Base-by-base conservation (phyloP, 2,888 invertebrate genomes). In the Trissolcus japonicus region DNA sequence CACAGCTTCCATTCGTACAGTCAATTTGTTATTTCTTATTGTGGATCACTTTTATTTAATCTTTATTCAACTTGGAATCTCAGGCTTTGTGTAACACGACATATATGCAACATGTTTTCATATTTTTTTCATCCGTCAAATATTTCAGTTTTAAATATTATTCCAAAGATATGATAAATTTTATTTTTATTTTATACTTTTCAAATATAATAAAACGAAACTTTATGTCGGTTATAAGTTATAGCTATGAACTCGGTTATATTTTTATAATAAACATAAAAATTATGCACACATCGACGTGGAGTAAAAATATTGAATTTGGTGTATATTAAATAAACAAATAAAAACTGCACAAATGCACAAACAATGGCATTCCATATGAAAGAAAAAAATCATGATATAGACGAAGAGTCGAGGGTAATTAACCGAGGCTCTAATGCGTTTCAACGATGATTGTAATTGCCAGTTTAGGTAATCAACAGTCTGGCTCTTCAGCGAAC, bases 381-480 rank as follows among this genome's bases (percentile, higher is more conserved):
- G 13, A 57, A 53, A 71, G 63, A 63, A 41, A 62, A 71, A 41
- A 50, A 62, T 35, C 35, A 63, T 61, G 35, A 51, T 35, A 21
- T 3, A 14, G 48, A n/a, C 21, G 54, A 69, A 61, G 35, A 29
- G 43, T 61, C 48, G 25, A 6, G 66, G 62, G 48, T 66, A 67
- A 68, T 72, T 65, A 46, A 69, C 25, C 16, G 40, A 53, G 43
- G 19, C 60, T 65, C 63, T 73, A 68, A 69, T 67, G 65, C 51
- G 43, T 25, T 55, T 59, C 43, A 72, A 67, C 62, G 56, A 74
- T 51, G 53, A 57, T 71, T 41, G 66, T 71, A 78, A 74, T 71
- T 74, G 68, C 19, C 57, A 55, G 71, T 74, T 74, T 73, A 74
- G 67, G 43, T 74, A 66, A 74, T 78, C 74, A 74, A 71, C 78